Evolutionary conservation across 2,888 invertebrate genomes (phyloP).

Genomic region (Girardia tigrina): DNA sequence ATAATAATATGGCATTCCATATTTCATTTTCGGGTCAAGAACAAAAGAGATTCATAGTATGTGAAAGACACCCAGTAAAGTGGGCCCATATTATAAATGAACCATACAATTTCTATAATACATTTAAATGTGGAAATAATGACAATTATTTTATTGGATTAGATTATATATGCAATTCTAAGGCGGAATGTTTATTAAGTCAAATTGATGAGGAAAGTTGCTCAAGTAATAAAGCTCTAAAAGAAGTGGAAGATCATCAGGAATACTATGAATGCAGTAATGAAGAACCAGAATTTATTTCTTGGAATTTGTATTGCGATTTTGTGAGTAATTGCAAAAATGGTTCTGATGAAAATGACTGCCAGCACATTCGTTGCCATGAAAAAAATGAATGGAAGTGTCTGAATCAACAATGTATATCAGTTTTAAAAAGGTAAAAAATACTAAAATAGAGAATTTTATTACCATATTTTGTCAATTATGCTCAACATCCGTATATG

Average conservation of each 20-base stretch:
- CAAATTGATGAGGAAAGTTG: neutral
- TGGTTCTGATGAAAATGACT: neutral
- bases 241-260: neutral
- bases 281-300: neutral
- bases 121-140: neutral
- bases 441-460: no score
- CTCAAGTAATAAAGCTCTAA: neutral
- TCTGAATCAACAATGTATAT: neutral
- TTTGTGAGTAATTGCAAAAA: neutral
- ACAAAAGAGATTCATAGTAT: neutral
- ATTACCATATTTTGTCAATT: no score
- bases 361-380: neutral
- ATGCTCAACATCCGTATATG: no score
- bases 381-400: neutral
- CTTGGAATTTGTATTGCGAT: neutral
- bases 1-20: neutral
- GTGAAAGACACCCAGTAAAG: neutral
- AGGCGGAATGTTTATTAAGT: neutral
- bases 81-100: neutral
- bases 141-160: neutral
- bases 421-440: neutral
- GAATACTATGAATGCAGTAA: neutral
- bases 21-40: neutral
- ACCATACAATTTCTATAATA: neutral
- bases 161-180: neutral